Evolutionary conservation across 2,797 vertebrate species (phyloP), one percentile per base, ranked within the genome.

Genomic region (Carcharodon carcharias): DNA sequence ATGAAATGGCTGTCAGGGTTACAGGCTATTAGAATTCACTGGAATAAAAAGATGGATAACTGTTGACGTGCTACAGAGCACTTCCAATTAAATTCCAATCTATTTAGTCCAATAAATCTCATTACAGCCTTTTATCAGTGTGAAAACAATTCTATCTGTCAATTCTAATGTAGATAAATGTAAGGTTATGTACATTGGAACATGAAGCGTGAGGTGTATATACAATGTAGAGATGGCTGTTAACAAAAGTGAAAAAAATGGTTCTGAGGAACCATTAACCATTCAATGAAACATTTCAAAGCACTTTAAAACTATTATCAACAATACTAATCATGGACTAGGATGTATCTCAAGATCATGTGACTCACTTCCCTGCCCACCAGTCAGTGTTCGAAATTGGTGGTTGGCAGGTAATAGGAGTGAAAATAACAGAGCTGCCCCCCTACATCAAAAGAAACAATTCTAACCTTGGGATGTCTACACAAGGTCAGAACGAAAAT

Each of bases 71-170:
- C 67, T 95, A 58, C 94, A 73, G 94, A 95, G 94, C 94, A 95
- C 69, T 95, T 95, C 94, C 65, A 95, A 95, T 95, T 95, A 95
- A 95, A 95, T 54, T 77, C 94, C 45, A 95, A 95, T 73, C 94
- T 95, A 54, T 69, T 95, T 77, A 54, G 69, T 31, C 69, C 94
- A 95, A 95, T 95, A 95, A 95, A 71, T 73, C 94, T 95, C 50
- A 95, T 95, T 56, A 95, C 50, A 95, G 31, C 50, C 94, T 73
- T 95, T 95, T 95, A 95, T 77, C 94, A 23, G 50, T 56, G 71
- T 35, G 67, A 95, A 95, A 95, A 95, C 69, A 77, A 95, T 95
- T 95, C 54, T 77, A 95, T 58, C 94, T 95, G 94, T 95, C 94
- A 95, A 71, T 95, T 77, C 94, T 95, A 95, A 95, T 95, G 12